Base-by-base conservation (phyloP, 2,113 vertebrate genomes). In the Burhinus bistriatus region DNA sequence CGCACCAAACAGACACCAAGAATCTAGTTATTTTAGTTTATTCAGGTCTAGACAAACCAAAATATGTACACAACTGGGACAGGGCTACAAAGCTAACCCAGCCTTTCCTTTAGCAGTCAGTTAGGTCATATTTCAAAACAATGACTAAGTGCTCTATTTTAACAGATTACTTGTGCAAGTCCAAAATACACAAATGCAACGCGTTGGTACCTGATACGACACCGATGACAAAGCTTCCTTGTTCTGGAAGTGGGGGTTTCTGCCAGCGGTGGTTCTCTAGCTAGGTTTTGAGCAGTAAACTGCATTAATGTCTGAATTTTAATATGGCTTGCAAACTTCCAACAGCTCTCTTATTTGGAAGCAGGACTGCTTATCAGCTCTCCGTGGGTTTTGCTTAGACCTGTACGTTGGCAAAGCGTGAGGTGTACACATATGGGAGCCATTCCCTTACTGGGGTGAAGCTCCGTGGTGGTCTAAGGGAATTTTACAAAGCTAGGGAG, bases 131-230 rank as follows among this genome's bases (percentile, higher is more conserved):
- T 95, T 95, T 97, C 94, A 95, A 97, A 96, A 97, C 96, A 96
- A 96, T 93, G 94, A 95, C 95, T 96, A 97, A 95, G 96, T 93
- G 94, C 93, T 97, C 96, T 97, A 95, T 96, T 96, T 97, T 97
- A 97, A 96, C 95, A 91, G 93, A 79, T 72, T 47, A 85, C 95
- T 91, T 34, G 40, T 82, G 87, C 61, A 25, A 55, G 69, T 90
- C 91, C 83, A 81, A 92, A 90, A 93, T 22, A 96, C 89, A 75
- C 90, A 83, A 58, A 81, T 71, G 96, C 58, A 38, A 22, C 17
- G 4, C 27, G 1, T n/a, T 12, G 70, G 90, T 95, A 92, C 93
- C 95, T 90, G 96, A 66, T 90, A 32, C 0, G 29, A 18, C n/a
- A 13, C 1, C 0, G 83, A 25, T 2, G 15, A 25, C 51, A 38